Evolutionary conservation across 2,113 vertebrate species (phyloP).

Genomic region (Pterophyllum scalare): DNA sequence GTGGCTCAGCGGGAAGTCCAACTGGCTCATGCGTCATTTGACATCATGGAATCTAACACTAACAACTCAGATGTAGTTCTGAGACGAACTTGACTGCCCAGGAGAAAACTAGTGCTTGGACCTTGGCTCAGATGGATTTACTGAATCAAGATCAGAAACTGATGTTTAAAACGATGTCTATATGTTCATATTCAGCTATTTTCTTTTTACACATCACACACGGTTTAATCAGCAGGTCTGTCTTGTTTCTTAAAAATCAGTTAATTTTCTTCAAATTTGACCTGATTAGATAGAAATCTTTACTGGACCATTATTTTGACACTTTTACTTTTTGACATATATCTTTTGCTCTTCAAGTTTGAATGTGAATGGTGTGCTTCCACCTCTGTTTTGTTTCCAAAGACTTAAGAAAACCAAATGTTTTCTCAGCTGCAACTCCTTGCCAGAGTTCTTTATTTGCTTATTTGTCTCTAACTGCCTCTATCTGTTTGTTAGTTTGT

Average conservation of each 20-base stretch:
- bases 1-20: not conserved
- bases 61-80: not conserved
- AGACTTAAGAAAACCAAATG: not conserved
- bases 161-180: not conserved
- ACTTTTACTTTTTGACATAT: not conserved
- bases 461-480: constrained; percentile 20
- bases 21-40: not conserved
- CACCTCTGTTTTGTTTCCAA: not conserved
- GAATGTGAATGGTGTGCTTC: constrained; percentile 7
- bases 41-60: not conserved
- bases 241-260: not conserved
- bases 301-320: not conserved
- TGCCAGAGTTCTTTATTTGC: not conserved
- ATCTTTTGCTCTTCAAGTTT: not conserved
- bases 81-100: not conserved
- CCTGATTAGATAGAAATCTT: not conserved
- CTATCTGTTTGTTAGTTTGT: constrained; percentile 33
- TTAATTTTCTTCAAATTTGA: not conserved
- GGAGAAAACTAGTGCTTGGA: not conserved
- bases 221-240: no score
- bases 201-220: no score
- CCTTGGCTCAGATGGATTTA: not conserved
- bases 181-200: not conserved
- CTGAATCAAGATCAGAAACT: not conserved
- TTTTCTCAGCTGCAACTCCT: not conserved